Base-by-base conservation (phyloP, 2,888 invertebrate genomes). In the Brachycybe producta region DNA sequence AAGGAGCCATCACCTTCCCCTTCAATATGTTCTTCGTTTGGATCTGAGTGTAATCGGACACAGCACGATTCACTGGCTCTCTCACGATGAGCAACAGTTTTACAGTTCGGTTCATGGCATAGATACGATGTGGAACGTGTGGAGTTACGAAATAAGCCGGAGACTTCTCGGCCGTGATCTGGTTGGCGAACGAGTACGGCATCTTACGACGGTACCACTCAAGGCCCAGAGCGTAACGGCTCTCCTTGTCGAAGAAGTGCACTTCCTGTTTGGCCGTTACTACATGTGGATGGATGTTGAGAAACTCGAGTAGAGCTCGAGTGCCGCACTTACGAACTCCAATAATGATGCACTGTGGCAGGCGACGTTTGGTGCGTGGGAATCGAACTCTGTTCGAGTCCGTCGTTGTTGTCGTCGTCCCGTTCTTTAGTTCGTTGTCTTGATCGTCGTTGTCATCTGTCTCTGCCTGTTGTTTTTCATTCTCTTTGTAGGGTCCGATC, bases 131-230 rank as follows among this genome's bases (percentile, higher is more conserved):
- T 11, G 97, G 94, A 28, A 90, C 94, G 77, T 87, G 84, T 13
- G 87, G 84, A 50, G 90, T 90, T 40, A 94, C 88, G 71, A 97
- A 97, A 70, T 97, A 97, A 62, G 91, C 90, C 4, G 97, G 97
- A 61, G 91, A 94, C 70, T 98, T 97, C 69, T 97, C 97, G 60
- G 94, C 85, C 50, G 92, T 92, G 58, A 94, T 82, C 69, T 94
- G 92, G 38, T 86, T 85, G 56, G 80, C 79, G 68, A 83, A 85
- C 1, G 92, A 88, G 62, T 83, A 81, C 11, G 94, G 94, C 92
- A 95, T 94, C 66, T 87, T 85, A 64, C 80, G 80, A 53, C 85
- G 73, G 69, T 97, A 97, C 95, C 95, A 97, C 54, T 94, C 90
- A 53, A 92, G 73, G 0, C 97, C 97, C 56, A 80, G 76, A 48